Conservation (phyloP, 2,797 vertebrate genomes). For the Percopsis omiscomaycus region DNA sequence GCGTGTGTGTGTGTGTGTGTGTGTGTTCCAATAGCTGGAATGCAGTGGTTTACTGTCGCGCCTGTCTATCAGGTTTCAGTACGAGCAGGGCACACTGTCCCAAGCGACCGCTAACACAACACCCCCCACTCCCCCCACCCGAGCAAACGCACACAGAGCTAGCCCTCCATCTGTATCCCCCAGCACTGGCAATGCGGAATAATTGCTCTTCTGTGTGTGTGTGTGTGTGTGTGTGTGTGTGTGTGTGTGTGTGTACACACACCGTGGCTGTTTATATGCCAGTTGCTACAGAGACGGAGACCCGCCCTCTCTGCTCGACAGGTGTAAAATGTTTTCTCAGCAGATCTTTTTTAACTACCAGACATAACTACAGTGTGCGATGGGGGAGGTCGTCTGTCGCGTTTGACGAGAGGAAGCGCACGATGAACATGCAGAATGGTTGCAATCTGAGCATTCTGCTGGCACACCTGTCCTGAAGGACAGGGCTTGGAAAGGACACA, state of each 20-base stretch:
- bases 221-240: background rate
- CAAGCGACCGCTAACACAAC: background rate
- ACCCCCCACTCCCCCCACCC: background rate
- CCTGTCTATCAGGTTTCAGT: constrained; percentile 51
- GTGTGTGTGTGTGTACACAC: constrained; percentile 1
- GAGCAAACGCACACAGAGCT: too few species aligned
- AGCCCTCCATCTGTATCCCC: too few species aligned
- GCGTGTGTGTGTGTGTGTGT: constrained; percentile 11
- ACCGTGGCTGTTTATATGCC: background rate
- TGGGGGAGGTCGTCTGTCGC: background rate
- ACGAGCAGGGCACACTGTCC: constrained; percentile 14
- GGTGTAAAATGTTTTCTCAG: constrained; percentile 19
- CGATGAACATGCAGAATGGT: too few species aligned
- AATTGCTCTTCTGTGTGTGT: constrained; percentile 8
- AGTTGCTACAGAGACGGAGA: constrained; percentile 28
- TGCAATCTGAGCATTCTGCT: background rate
- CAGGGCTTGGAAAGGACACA: too few species aligned
- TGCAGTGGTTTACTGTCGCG: constrained; percentile 38
- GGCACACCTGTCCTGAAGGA: constrained; percentile 10
- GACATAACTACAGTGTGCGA: constrained; percentile 9
- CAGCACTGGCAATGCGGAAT: background rate
- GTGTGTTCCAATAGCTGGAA: constrained; percentile 46
- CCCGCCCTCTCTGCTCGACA: constrained; percentile 4
- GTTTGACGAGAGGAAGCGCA: too few species aligned
- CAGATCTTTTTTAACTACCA: background rate